A percentile compares a stretch with the other conserved stretches of the same genome.
Conservation (phyloP, 2,888 invertebrate genomes). For the Calameuta pallipes region DNA sequence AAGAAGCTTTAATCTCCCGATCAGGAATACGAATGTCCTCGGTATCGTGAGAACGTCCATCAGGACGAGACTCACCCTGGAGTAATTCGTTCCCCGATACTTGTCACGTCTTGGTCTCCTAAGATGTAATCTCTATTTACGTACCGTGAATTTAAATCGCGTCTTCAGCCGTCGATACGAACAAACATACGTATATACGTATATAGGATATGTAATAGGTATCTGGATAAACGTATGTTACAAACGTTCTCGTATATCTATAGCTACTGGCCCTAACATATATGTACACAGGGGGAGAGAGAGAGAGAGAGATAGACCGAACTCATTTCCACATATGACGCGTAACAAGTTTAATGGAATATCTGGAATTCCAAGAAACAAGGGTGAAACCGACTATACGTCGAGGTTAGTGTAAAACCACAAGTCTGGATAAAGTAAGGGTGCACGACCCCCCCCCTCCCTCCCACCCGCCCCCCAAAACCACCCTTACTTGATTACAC, state of each 20-base stretch:
- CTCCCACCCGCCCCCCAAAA: neutral
- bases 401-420: neutral
- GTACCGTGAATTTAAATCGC: neutral
- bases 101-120: neutral
- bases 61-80: neutral
- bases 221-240: neutral
- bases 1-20: neutral
- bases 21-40: neutral
- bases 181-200: neutral
- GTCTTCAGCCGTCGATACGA: neutral
- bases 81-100: neutral
- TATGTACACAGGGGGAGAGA: too few relatives aligned
- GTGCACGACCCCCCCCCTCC: neutral
- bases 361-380: neutral
- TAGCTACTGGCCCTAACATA: neutral
- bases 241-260: neutral
- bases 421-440: neutral
- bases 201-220: neutral
- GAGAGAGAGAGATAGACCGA: neutral
- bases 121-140: neutral
- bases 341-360: neutral
- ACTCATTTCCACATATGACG: neutral
- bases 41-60: neutral
- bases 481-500: constrained; percentile 36
- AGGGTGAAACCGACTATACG: neutral